Base-by-base conservation (phyloP, 2,888 invertebrate genomes). In the Diarsia dahlii region DNA sequence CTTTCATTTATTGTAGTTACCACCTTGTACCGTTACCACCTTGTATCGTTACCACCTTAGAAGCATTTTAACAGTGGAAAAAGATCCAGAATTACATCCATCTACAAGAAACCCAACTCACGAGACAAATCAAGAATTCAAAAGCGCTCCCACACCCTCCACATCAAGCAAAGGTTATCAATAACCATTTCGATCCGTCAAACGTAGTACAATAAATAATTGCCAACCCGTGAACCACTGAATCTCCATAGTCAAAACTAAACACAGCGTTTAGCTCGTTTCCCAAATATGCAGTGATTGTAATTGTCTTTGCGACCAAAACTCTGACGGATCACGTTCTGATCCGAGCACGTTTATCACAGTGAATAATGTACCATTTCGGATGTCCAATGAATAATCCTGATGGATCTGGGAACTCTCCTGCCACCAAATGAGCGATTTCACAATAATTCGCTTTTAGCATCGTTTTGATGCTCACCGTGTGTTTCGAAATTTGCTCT, bases 261-360 rank as follows among this genome's bases (percentile, higher is more conserved):
- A 78, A 73, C 83, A 82, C 64, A 62, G n/a, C 52, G 71, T 68
- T 78, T 60, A 73, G 28, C 69, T 54, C 69, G 72, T 64, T 73
- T 39, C 67, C 74, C 67, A 69, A 74, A 82, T 28, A 28, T 73
- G 71, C 76, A 71, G 76, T 79, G 87, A 90, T 88, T 87, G 88
- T 89, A 87, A 86, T 87, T 83, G 82, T 84, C 87, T 83, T 80
- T 80, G 79, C 81, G 76, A 74, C 86, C 82, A 84, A 86, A 83
- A 83, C 86, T 84, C 84, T 90, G 84, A 88, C 87, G 85, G 87
- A 89, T 89, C 87, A 86, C 88, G 84, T 80, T 83, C 86, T 82
- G 88, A 91, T 89, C 90, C 87, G 82, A 87, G 84, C 71, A 90
- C 90, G 90, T 93, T 91, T 92, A 91, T 93, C 93, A 92, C 89